Base-by-base conservation (phyloP, 1,140 invertebrate species). In the Zaprionus tsacasi region DNA sequence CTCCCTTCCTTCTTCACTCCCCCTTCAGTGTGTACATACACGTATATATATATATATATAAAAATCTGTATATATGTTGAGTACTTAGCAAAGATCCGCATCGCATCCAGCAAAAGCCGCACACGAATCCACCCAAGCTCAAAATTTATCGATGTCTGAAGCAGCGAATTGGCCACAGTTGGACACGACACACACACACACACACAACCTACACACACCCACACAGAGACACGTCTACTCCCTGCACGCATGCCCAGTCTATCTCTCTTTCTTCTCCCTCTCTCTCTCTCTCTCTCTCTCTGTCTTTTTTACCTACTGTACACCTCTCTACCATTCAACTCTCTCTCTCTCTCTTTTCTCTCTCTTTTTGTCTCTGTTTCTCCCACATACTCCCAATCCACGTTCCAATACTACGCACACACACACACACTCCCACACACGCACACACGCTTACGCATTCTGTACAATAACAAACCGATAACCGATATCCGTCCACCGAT, bases 401-500 rank as follows among this genome's bases (percentile, higher is more conserved):
- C 17, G 45, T 45, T 27, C 17, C 57, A 65, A 70, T 12, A 70
- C 35, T 40, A 35, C 71, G 21, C n/a, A 17, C 61, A 64, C 58
- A 70, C 66, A 52, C 71, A 57, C 52, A 57, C 66, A 69, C 58
- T 40, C 65, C 63, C 65, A 69, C 52, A 43, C 59, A 38, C 61
- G 57, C 68, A 71, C 61, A 76, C 69, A 60, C 61, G 67, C 71
- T 70, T 70, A 59, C 67, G 67, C 72, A 78, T 66, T 76, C 1
- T 21, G 56, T 78, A 78, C 45, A 75, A 59, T 40, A 67, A 17
- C 8, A 57, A 36, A 15, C 40, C 21, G 21, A 70, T 55, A 57
- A 60, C 25, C 40, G 36, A 59, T 59, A 30, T 30, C 27, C 27
- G 6, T 21, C 2, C 1, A 17, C 45, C 17, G 45, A 50, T 21